phyloP scores from a whole-genome alignment of 2,113 vertebrate species.

The Elanus axillaris region DNA sequence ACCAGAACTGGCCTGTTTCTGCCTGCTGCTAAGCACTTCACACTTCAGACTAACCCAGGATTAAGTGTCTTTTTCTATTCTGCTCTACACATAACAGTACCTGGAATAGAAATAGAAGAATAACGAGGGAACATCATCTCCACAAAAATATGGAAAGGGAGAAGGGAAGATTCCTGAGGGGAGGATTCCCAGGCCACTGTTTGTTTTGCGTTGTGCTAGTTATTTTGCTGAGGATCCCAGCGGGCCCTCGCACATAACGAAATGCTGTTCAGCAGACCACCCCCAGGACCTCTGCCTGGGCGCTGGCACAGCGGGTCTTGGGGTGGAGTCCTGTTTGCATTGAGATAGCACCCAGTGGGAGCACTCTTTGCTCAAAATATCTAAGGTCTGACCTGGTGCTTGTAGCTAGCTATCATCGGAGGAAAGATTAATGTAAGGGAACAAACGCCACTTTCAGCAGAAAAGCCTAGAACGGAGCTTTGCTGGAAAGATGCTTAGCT shows the following conservation, averaged over 20 bases:
- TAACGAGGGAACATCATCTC: background rate
- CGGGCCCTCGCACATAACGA: background rate
- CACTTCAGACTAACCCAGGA: background rate
- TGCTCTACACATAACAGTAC: background rate
- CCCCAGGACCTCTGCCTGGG: background rate
- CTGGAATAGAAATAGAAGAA: background rate
- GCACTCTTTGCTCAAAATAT: background rate
- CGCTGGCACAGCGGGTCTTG: rapidly evolving
- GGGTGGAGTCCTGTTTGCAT: background rate
- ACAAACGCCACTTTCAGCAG: background rate
- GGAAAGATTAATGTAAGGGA: background rate
- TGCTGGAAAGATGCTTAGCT: background rate
- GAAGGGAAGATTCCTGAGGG: background rate
- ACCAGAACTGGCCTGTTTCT: background rate
- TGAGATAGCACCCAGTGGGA: background rate
- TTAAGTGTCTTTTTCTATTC: background rate
- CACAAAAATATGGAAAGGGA: background rate
- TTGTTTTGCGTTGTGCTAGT: background rate
- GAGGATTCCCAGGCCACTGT: background rate
- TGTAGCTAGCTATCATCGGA: background rate
- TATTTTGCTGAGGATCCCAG: background rate
- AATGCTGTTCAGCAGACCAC: no score
- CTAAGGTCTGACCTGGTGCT: background rate
- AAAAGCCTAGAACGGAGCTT: background rate
- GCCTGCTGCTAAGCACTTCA: background rate